These are phyloP conservation scores for Pterois miles DNA, from an alignment of 2,797 vertebrate genomes.

Conservation along the genomic window DNA sequence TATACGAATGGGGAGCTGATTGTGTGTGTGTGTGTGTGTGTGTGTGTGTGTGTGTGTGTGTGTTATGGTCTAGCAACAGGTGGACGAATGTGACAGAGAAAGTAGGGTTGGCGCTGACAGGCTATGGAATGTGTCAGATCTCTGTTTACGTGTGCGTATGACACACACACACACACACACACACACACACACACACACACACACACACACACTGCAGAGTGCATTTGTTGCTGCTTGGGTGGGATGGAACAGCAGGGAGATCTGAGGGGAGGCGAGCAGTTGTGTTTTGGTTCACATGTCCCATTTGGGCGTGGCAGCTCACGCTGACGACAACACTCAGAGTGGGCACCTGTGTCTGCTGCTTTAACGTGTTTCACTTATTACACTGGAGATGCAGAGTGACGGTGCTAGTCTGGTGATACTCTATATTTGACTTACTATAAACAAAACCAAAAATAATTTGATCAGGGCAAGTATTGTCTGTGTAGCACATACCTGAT, in stretches of 20 bases:
- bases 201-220: slow-evolving; percentile 28
- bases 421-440: neutral
- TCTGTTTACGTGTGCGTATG: slow-evolving; percentile 68
- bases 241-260: slow-evolving; percentile 77
- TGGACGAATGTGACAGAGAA: slow-evolving; percentile 65
- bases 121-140: slow-evolving; percentile 67
- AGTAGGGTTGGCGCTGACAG: slow-evolving; percentile 65
- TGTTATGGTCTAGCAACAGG: slow-evolving; percentile 63
- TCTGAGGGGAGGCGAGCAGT: slow-evolving; percentile 69
- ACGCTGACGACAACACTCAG: slow-evolving; percentile 50
- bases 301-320: slow-evolving; percentile 68
- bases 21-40: neutral
- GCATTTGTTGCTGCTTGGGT: slow-evolving; percentile 79
- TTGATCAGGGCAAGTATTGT: neutral
- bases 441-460: neutral
- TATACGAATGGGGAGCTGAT: neutral
- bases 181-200: slow-evolving; percentile 38
- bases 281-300: slow-evolving; percentile 71
- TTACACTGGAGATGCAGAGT: slow-evolving; percentile 6
- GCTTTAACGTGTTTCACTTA: slow-evolving; percentile 19
- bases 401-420: neutral
- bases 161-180: slow-evolving; percentile 44
- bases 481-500: neutral
- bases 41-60: slow-evolving; percentile 14
- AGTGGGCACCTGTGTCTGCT: slow-evolving; percentile 54